These are phyloP conservation scores for Porites rus DNA, from an alignment of 92 coral and sea anemone species.

Conservation along the genomic window DNA sequence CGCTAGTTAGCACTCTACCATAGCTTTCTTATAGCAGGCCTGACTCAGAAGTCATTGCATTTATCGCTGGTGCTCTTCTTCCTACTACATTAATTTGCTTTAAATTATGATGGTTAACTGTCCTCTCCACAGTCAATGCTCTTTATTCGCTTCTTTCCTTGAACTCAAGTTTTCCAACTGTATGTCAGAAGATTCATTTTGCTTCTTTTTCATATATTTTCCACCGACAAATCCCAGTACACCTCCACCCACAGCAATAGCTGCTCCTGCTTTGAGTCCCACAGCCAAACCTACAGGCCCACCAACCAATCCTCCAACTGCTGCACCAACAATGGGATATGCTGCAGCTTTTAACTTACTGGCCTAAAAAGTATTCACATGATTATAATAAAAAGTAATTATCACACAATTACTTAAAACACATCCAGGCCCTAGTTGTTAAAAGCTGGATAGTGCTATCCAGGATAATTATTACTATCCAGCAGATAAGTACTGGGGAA, in stretches of 20 bases:
- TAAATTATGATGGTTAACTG: too few species aligned
- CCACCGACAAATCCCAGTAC: slow-evolving; percentile 91
- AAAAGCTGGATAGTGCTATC: too few species aligned
- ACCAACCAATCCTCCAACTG: slow-evolving; percentile 89
- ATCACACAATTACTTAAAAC: too few species aligned
- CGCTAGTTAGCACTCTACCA: too few species aligned
- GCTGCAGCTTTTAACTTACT: slow-evolving; percentile 84
- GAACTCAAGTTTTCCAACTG: slow-evolving; percentile 93
- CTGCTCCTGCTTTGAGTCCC: slow-evolving; percentile 94
- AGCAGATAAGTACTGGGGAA: too few species aligned
- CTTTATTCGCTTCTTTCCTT: slow-evolving; percentile 37
- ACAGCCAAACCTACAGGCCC: slow-evolving; percentile 94
- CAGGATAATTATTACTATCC: too few species aligned
- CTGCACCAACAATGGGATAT: slow-evolving; percentile 91
- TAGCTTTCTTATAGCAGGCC: too few species aligned
- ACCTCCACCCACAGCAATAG: slow-evolving; percentile 92
- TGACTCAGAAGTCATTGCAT: too few species aligned
- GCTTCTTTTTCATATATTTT: slow-evolving; percentile 74
- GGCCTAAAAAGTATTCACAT: slow-evolving; percentile 64
- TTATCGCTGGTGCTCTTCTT: too few species aligned
- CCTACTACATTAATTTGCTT: too few species aligned
- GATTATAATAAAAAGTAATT: background rate
- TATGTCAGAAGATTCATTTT: slow-evolving; percentile 79
- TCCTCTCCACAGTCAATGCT: background rate
- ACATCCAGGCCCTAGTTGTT: too few species aligned